Conservation (phyloP, 1,140 invertebrate genomes). For the Campoletis sonorensis region DNA sequence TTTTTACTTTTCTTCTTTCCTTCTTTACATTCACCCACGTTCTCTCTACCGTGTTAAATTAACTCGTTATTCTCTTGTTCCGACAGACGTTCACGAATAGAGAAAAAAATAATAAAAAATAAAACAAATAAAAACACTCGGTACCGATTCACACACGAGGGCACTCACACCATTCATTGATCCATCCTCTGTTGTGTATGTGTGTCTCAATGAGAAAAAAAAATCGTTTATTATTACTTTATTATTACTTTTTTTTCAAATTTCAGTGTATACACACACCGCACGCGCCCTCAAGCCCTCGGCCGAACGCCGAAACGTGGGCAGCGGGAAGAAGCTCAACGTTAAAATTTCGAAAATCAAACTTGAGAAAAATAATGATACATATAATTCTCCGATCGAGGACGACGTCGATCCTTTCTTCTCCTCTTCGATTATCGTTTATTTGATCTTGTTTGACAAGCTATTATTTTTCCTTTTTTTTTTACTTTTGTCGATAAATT, state of each 20-base stretch:
- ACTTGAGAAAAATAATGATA: neutral
- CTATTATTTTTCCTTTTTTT: constrained; percentile 9
- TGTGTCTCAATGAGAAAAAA: constrained; percentile 34
- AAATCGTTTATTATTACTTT: no score
- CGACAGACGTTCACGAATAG: neutral
- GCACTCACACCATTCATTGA: constrained; percentile 9
- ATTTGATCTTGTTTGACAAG: no score
- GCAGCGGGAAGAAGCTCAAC: neutral
- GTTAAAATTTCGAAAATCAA: no score
- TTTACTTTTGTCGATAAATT: no score
- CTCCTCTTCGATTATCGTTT: constrained; percentile 54
- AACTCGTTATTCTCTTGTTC: constrained; percentile 4
- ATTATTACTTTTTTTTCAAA: no score
- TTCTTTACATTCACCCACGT: constrained; percentile 8
- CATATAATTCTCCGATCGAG: constrained; percentile 62
- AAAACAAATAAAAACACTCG: constrained; percentile 24
- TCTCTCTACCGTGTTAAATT: constrained; percentile 11
- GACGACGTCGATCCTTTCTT: constrained; percentile 63
- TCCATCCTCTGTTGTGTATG: constrained; percentile 36
- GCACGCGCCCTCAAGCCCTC: constrained; percentile 12
- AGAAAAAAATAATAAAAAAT: no score
- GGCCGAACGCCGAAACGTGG: neutral
- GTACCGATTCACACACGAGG: constrained; percentile 15
- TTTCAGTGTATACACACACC: constrained; percentile 50
- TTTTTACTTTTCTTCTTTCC: no score